These are phyloP conservation scores for Pollimyrus isidori DNA, from an alignment of 2,113 vertebrate genomes.

Conservation along the genomic window DNA sequence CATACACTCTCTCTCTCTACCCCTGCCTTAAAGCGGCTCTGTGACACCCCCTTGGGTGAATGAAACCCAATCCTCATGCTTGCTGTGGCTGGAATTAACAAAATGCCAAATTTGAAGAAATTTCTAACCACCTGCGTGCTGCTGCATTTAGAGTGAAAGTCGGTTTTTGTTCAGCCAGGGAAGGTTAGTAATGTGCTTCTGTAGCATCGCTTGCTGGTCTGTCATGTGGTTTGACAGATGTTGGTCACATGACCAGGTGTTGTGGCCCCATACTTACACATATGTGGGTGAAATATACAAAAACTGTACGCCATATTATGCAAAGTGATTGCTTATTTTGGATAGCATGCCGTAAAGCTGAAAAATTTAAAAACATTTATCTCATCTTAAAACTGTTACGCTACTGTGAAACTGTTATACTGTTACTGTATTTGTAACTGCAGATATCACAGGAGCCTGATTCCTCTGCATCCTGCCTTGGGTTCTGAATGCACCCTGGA, in stretches of 20 bases:
- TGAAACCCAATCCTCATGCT: background rate
- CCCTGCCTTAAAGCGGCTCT: conserved; percentile 23
- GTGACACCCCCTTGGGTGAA: conserved; percentile 5
- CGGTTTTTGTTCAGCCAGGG: conserved; percentile 1
- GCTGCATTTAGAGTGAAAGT: background rate
- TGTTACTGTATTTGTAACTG: background rate
- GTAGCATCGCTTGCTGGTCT: background rate
- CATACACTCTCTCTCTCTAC: conserved; percentile 6
- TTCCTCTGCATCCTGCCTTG: too few species aligned
- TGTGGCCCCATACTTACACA: background rate
- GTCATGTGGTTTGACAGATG: background rate
- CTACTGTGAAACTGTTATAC: background rate
- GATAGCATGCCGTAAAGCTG: background rate
- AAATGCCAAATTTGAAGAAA: conserved; percentile 24
- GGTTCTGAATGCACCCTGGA: too few species aligned
- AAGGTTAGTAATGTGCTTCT: background rate
- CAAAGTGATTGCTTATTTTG: background rate
- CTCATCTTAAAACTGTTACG: background rate
- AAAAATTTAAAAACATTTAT: background rate
- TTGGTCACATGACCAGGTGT: background rate
- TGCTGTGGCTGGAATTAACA: conserved; percentile 21
- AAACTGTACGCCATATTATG: background rate
- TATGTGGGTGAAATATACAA: background rate
- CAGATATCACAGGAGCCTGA: too few species aligned
- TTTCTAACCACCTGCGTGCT: conserved; percentile 11